These are phyloP conservation scores for Cardinalis cardinalis DNA, from an alignment of 2,113 vertebrate species.

Conservation along the genomic window DNA sequence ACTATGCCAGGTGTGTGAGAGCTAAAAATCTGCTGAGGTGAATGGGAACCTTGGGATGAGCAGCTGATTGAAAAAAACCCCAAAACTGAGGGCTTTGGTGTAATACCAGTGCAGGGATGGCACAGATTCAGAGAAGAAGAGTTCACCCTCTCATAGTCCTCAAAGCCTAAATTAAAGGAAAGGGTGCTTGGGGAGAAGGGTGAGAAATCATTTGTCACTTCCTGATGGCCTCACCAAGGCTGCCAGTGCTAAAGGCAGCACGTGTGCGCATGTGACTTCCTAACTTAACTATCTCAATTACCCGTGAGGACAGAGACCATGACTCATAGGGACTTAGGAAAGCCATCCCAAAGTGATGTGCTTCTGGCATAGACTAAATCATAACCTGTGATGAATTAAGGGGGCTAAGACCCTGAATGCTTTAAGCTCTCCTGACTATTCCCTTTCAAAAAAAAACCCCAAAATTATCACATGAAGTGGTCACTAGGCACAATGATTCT, in stretches of 20 bases:
- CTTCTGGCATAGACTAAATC: not conserved
- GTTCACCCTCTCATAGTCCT: not conserved
- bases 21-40: not conserved
- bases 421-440: not conserved
- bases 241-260: not conserved
- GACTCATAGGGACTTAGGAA: not conserved
- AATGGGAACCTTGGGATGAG: not conserved
- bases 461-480: not conserved
- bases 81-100: not conserved
- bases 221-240: not conserved
- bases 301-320: not conserved
- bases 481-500: conserved; percentile 29
- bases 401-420: not conserved
- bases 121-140: not conserved
- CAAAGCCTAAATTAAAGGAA: not conserved
- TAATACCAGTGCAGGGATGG: not conserved
- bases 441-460: not conserved
- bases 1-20: not conserved
- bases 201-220: not conserved
- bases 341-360: not conserved
- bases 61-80: not conserved
- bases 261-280: not conserved
- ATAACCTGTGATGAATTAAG: not conserved
- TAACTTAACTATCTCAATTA: not conserved
- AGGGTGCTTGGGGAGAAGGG: not conserved